phyloP scores from a whole-genome alignment of 1,140 invertebrate genomes.

The Lordiphosa collinella region DNA sequence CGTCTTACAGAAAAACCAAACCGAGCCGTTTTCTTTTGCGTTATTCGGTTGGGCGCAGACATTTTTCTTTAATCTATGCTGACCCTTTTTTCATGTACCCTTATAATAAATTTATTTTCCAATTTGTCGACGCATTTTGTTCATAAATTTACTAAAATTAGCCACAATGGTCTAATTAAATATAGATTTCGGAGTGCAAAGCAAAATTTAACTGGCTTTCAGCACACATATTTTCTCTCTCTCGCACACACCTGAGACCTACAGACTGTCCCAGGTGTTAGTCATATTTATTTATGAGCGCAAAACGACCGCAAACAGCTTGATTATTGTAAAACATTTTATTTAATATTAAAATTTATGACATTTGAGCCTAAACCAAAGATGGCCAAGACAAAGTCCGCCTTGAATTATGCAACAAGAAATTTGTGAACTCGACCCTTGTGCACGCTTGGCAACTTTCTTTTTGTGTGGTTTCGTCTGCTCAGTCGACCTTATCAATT shows the following conservation, averaged over 20 bases:
- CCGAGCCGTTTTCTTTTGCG: too few relatives aligned
- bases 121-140: too few relatives aligned
- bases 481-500: slow-evolving; percentile 33
- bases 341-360: slow-evolving; percentile 63
- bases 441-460: not conserved
- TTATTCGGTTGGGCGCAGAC: too few relatives aligned
- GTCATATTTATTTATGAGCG: slow-evolving; percentile 41
- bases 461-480: slow-evolving; percentile 6
- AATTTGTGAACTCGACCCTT: slow-evolving; percentile 8
- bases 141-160: slow-evolving; percentile 40
- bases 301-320: slow-evolving; percentile 3
- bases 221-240: too few relatives aligned
- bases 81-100: slow-evolving; percentile 20
- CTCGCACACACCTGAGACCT: slow-evolving; percentile 27
- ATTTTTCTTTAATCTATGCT: too few relatives aligned
- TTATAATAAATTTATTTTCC: slow-evolving; percentile 4
- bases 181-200: slow-evolving; percentile 29
- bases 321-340: slow-evolving; percentile 26
- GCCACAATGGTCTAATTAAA: slow-evolving; percentile 32
- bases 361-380: slow-evolving; percentile 33
- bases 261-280: slow-evolving; percentile 16
- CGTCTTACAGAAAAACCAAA: too few relatives aligned
- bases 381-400: not conserved
- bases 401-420: slow-evolving; percentile 42
- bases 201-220: slow-evolving; percentile 2